These are phyloP conservation scores for Brenthis daphne DNA, from an alignment of 2,888 invertebrate species.

Conservation along the genomic window DNA sequence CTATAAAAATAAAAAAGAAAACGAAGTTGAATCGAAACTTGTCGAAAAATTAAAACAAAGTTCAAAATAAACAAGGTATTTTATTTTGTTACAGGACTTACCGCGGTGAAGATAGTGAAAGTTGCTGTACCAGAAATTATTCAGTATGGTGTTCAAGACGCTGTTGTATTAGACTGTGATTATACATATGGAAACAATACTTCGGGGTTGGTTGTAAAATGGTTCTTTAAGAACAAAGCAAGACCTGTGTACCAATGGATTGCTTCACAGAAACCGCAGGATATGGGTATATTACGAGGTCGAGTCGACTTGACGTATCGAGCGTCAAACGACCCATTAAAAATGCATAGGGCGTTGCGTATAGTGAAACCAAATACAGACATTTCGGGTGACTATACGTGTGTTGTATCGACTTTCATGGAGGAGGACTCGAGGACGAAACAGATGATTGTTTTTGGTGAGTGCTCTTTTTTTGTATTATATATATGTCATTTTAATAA, in stretches of 20 bases:
- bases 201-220: constrained; percentile 87
- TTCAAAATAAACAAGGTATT: too few relatives aligned
- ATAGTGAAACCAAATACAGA: constrained; percentile 88
- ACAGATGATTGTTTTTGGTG: constrained; percentile 86
- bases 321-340: constrained; percentile 85
- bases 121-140: constrained; percentile 84
- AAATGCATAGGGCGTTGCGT: constrained; percentile 87
- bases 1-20: too few relatives aligned
- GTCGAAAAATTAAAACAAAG: too few relatives aligned
- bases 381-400: constrained; percentile 88
- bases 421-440: constrained; percentile 86
- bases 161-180: constrained; percentile 88
- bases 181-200: constrained; percentile 84
- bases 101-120: constrained; percentile 83
- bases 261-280: constrained; percentile 84
- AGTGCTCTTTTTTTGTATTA: constrained; percentile 52
- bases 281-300: constrained; percentile 80
- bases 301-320: constrained; percentile 85
- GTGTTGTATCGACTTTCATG: constrained; percentile 86
- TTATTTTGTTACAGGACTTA: constrained; percentile 75
- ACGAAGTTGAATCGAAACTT: too few relatives aligned
- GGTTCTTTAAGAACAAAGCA: constrained; percentile 87
- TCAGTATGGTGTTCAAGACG: constrained; percentile 82
- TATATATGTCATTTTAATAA: background rate
- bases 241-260: constrained; percentile 91